Evolutionary conservation across 2,888 invertebrate species (phyloP), one percentile per base, ranked within the genome.

Genomic region (Halocaridina rubra): DNA sequence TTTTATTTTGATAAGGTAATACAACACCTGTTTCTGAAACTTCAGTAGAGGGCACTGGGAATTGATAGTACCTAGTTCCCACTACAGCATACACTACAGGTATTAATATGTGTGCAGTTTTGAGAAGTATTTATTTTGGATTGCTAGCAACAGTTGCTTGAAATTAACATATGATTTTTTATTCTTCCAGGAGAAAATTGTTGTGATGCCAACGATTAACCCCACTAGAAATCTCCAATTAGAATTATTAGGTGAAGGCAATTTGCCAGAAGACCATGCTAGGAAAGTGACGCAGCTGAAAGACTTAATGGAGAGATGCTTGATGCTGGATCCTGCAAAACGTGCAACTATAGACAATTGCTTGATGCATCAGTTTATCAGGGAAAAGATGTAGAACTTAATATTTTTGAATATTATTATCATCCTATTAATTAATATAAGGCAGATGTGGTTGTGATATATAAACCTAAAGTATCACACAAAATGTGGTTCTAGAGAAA

Each of bases 311-410:
- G 98, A 98, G 90, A 95, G 96, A 88, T 96, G 98, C 90, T 93
- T 99, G 88, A 95, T 97, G 92, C 92, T 98, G 78, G 98, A 99
- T 92, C 96, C 98, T 0, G 94, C 95, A 46, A 98, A 98, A 91
- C 93, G 98, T 22, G 80, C 85, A 46, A 87, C 85, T 59, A 85
- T 87, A 39, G 87, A 87, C 46, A 81, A 76, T 61, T 87, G 87
- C 39, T 79, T 87, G 27, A 75, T 80, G 69, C 87, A 87, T 33
- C 85, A 78, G 3, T 87, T 87, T 59, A 87, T 87, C 32, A 59
- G 87, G 57, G 87, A 87, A 46, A 87, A 85, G 32, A 86, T 86
- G 74, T 84, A 32, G 76, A 32, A 32, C n/a, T 77, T 5, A 33
- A 19, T 13, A 16, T 67, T 67, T 22, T 67, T 22, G 27, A 24